A percentile compares a stretch with the other conserved stretches of the same genome.
These are phyloP conservation scores for Callaeas wilsoni DNA, from an alignment of 2,113 vertebrate genomes.

Conservation along the genomic window DNA sequence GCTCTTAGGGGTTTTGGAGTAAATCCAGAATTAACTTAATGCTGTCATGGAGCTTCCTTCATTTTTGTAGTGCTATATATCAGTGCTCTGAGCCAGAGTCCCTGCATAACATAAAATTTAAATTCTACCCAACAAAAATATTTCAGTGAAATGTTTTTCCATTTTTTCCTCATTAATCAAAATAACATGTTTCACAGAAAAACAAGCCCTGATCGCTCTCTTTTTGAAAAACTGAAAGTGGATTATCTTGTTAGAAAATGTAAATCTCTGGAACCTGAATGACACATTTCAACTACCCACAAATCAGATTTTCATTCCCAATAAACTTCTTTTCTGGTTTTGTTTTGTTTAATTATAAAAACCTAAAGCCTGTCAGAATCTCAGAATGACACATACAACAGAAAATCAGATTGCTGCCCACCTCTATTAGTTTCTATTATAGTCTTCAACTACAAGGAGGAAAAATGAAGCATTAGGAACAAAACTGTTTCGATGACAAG, in stretches of 20 bases:
- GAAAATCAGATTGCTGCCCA: slow-evolving; percentile 53
- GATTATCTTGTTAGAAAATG: slow-evolving; percentile 26
- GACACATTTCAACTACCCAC: slow-evolving; percentile 31
- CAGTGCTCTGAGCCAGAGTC: background rate
- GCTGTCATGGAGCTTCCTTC: slow-evolving; percentile 42
- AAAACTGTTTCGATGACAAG: slow-evolving; percentile 48
- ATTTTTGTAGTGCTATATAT: slow-evolving; percentile 15
- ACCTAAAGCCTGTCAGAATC: slow-evolving; percentile 35
- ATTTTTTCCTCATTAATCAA: slow-evolving; percentile 49
- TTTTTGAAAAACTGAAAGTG: background rate
- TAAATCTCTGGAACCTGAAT: slow-evolving; percentile 14
- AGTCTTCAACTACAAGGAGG: slow-evolving; percentile 25
- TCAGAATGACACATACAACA: slow-evolving; percentile 26
- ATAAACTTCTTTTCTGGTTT: slow-evolving; percentile 21
- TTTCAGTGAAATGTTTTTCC: slow-evolving; percentile 25
- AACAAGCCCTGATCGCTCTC: background rate
- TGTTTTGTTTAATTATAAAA: slow-evolving; percentile 44
- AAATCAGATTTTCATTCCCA: slow-evolving; percentile 33
- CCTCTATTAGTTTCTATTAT: slow-evolving; percentile 46
- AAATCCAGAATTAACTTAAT: slow-evolving; percentile 47
- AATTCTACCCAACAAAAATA: slow-evolving; percentile 24
- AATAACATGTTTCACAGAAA: slow-evolving; percentile 25
- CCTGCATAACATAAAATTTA: background rate
- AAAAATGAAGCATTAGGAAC: slow-evolving; percentile 51
- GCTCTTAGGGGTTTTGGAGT: background rate